Evolutionary conservation across 1,140 invertebrate genomes (phyloP), one percentile per base, ranked within the genome.

Genomic region (Dendrolimus punctatus): DNA sequence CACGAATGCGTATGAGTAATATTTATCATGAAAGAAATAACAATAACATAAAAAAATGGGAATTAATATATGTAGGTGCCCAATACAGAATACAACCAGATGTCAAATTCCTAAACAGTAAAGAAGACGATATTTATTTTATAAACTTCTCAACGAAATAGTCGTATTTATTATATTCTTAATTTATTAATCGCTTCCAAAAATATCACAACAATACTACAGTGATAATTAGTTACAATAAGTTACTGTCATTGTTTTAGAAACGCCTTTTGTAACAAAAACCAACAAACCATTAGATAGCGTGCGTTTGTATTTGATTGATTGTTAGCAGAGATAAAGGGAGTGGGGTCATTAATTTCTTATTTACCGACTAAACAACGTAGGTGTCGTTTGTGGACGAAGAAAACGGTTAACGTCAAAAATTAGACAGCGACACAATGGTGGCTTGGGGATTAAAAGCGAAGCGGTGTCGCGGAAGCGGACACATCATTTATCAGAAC

Each of bases 401-500:
- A 76, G 73, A 67, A 71, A 79, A 78, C 71, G 68, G 68, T 68
- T 59, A 62, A 71, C 68, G 78, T 78, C 72, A 85, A 79, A 77
- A 76, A 73, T 77, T 59, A 61, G 70, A 76, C 70, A 68, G 58
- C 53, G 51, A 74, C 73, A 81, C 78, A 83, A 83, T 77, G 67
- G 71, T 68, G 57, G 64, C 52, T 57, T 43, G 68, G 72, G 75
- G 75, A 82, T 83, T 84, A 84, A 85, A 85, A 85, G 80, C 77
- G 68, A 85, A 81, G 68, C 71, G 72, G 55, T 85, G 82, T 85
- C 80, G 62, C 74, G 68, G 77, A 75, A 77, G 73, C 76, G 48
- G 67, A 66, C 68, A 57, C 65, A 77, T 85, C 80, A 85, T 85
- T 85, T 85, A 85, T 85, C 80, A 85, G 72, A 64, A 73, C 68